Conservation (phyloP, 1,140 invertebrate genomes). For the Leucophenga varia region DNA sequence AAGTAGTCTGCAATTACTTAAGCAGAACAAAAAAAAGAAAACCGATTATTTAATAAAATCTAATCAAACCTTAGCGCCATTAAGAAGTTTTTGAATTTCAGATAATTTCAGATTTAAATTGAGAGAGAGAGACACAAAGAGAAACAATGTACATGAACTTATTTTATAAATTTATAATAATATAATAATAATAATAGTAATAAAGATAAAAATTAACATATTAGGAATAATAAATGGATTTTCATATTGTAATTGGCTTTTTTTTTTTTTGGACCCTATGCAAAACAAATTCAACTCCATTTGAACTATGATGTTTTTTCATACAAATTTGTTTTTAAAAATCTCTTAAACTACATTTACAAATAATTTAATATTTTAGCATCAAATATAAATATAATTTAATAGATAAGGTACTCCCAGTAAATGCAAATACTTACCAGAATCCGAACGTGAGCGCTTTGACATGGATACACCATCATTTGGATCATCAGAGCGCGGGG, state of each 20-base stretch:
- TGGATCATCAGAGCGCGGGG: slow-evolving; percentile 50
- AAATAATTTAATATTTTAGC: slow-evolving; percentile 7
- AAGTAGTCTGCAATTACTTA: slow-evolving; percentile 56
- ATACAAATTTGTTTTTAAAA: slow-evolving; percentile 29
- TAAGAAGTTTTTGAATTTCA: slow-evolving; percentile 17
- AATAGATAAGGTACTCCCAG: background rate
- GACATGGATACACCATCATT: slow-evolving; percentile 42
- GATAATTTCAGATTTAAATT: slow-evolving; percentile 11
- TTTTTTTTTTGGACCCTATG: slow-evolving; percentile 11
- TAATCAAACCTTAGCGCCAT: slow-evolving; percentile 49
- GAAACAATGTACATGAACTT: slow-evolving; percentile 26
- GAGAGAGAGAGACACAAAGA: too few species aligned
- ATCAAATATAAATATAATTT: slow-evolving; percentile 11
- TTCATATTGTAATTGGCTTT: slow-evolving; percentile 18
- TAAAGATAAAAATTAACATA: background rate
- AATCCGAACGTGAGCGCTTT: slow-evolving; percentile 46
- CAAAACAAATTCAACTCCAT: background rate
- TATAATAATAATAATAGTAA: background rate
- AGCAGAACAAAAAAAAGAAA: slow-evolving; percentile 55
- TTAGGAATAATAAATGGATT: slow-evolving; percentile 17
- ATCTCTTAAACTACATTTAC: slow-evolving; percentile 3
- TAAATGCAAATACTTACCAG: slow-evolving; percentile 39
- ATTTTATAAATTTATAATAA: background rate
- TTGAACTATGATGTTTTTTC: slow-evolving; percentile 15
- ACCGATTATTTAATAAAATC: slow-evolving; percentile 54